Base-by-base conservation (phyloP, 2,113 vertebrate genomes). In the Silurus glanis region DNA sequence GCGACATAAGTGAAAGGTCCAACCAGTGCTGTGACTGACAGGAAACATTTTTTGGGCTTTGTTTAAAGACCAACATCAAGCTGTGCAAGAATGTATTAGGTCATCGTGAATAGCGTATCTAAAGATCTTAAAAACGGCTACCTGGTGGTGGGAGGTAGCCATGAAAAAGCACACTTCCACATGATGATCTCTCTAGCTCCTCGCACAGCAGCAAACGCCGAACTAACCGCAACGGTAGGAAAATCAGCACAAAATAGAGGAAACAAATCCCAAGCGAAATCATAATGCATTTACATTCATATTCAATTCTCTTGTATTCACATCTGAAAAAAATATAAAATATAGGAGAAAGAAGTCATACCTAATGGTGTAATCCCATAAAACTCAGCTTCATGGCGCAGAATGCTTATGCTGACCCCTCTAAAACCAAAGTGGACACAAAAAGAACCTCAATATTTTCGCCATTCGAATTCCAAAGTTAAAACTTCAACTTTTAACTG, bases 361-460 rank as follows among this genome's bases (percentile, higher is more conserved):
- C 98, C 98, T 94, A 99, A 92, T 49, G 98, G 98, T 66, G 98
- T 99, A 88, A 99, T 99, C 72, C 98, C 98, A 76, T 99, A 99
- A 92, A 99, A 99, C 92, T 99, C 98, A 5, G 98, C 98, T 94
- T 99, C 98, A 61, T 99, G 98, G 37, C 97, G 95, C 84, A 99
- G 96, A 91, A 98, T 94, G 84, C 95, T 97, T 91, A 99, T 97
- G 93, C 97, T 99, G 85, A 99, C 97, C 49, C 98, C 98, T 91
- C 98, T 99, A 21, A 84, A 47, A 84, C 17, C 90, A 80, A 90
- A 90, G 79, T 25, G 80, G 87, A 89, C n/a, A 74, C 17, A 67
- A 28, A 83, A 37, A 53, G 21, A 23, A 79, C 59, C 6, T 47
- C 37, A 16, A 17, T 84, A 23, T 49, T 66, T 84, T 58, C 28